These are phyloP conservation scores for Eciton burchellii DNA, from an alignment of 1,140 invertebrate genomes.

Conservation along the genomic window DNA sequence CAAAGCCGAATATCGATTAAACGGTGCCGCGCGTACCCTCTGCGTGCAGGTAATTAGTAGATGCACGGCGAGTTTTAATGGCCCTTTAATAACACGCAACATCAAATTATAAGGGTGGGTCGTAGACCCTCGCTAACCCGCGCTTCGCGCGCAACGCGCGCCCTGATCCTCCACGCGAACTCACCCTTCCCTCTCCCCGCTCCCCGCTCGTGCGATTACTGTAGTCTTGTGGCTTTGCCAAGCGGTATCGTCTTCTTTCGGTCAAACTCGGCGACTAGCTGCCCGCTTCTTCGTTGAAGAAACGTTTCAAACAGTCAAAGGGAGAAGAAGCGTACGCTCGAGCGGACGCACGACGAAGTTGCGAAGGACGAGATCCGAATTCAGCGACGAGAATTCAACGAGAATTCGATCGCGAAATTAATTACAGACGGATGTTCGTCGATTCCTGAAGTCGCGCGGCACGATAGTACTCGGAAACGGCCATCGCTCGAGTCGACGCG, in stretches of 20 bases:
- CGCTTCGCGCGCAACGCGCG: not conserved
- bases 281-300: conserved; percentile 33
- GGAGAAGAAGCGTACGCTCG: conserved; percentile 62
- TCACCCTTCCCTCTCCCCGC: not conserved
- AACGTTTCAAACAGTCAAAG: conserved; percentile 59
- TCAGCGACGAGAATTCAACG: conserved; percentile 72
- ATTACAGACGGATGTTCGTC: conserved; percentile 74
- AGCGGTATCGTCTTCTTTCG: conserved; percentile 7
- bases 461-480: too few relatives aligned
- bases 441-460: conserved; percentile 62
- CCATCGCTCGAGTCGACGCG: too few relatives aligned
- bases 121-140: conserved; percentile 63
- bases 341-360: conserved; percentile 64
- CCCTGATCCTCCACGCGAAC: not conserved
- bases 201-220: conserved; percentile 5
- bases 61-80: conserved; percentile 80
- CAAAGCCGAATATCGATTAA: conserved; percentile 80
- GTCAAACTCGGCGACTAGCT: not conserved
- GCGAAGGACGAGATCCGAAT: conserved; percentile 37
- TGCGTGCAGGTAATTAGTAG: conserved; percentile 81
- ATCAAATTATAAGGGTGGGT: conserved; percentile 78
- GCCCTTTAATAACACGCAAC: conserved; percentile 81
- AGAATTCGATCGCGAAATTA: conserved; percentile 73
- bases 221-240: not conserved
- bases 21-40: conserved; percentile 71